A percentile compares a stretch with the other conserved stretches of the same genome.
phyloP scores from a whole-genome alignment of 1,140 invertebrate species.

The Tribolium castaneum region DNA sequence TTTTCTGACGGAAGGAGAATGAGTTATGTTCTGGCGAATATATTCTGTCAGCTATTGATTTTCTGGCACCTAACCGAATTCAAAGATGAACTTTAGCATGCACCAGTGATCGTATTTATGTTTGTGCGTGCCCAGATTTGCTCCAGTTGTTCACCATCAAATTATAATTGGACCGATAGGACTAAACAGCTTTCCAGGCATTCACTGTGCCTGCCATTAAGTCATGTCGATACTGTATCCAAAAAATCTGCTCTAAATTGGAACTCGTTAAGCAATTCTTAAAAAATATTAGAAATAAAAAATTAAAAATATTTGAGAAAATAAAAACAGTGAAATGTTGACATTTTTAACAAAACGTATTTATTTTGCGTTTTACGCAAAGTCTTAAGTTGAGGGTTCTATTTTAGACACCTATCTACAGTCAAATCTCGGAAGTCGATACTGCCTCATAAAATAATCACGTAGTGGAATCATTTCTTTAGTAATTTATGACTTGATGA shows the following conservation, averaged over 20 bases:
- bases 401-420: too few relatives aligned
- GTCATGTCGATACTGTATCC: background rate
- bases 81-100: background rate
- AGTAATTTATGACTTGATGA: too few relatives aligned
- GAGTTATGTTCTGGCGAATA: background rate
- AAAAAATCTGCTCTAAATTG: background rate
- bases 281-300: too few relatives aligned
- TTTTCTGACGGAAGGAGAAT: background rate
- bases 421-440: too few relatives aligned
- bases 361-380: too few relatives aligned
- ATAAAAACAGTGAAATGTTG: too few relatives aligned
- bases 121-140: constrained; percentile 8
- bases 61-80: background rate
- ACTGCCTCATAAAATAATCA: too few relatives aligned
- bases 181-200: background rate
- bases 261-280: background rate
- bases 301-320: too few relatives aligned
- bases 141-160: background rate
- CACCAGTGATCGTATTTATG: constrained; percentile 5
- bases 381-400: too few relatives aligned
- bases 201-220: background rate
- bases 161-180: background rate
- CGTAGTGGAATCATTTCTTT: too few relatives aligned
- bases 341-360: too few relatives aligned
- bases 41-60: background rate